Base-by-base conservation (phyloP, 2,888 invertebrate species). In the Endotricha flammealis region DNA sequence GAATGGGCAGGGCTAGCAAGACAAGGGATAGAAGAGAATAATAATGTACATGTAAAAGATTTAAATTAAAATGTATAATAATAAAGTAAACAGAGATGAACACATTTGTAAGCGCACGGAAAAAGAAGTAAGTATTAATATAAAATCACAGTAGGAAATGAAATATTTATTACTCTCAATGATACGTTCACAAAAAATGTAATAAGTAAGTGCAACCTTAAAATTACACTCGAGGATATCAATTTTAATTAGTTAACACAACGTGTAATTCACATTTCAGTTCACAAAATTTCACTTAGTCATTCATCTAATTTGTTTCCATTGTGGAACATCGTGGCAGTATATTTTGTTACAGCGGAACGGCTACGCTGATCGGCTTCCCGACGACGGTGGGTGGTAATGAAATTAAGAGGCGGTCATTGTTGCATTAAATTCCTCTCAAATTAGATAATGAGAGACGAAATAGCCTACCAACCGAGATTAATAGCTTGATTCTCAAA, bases 381-480 rank as follows among this genome's bases (percentile, higher is more conserved):
- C 16, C 25, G 13, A 17, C 25, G 13, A 17, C 72, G 52, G 74
- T 80, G 78, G 81, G 83, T 78, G 83, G 82, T 81, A 80, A 82
- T 79, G 70, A 77, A 77, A 82, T 81, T 73, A 80, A 57, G 56
- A 70, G 58, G 66, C 59, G 68, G 73, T 76, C 76, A 81, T 81
- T 81, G 74, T 77, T 73, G 71, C 74, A 72, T 80, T 72, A 74
- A 78, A 80, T 80, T 79, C 65, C 53, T 59, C 70, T 70, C 53
- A 72, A 71, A 73, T 71, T 65, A 65, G 54, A 71, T 74, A 76
- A 77, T 74, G 59, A 63, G 50, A 63, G 52, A 64, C 53, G 46
- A 62, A 63, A 70, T 66, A 61, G 60, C 55, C 48, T 50, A 44
- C 46, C 45, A 44, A 41, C 44, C 17, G 47, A 51, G 48, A 62